phyloP scores from a whole-genome alignment of 2,888 invertebrate species.

The Leptinotarsa haldemani region DNA sequence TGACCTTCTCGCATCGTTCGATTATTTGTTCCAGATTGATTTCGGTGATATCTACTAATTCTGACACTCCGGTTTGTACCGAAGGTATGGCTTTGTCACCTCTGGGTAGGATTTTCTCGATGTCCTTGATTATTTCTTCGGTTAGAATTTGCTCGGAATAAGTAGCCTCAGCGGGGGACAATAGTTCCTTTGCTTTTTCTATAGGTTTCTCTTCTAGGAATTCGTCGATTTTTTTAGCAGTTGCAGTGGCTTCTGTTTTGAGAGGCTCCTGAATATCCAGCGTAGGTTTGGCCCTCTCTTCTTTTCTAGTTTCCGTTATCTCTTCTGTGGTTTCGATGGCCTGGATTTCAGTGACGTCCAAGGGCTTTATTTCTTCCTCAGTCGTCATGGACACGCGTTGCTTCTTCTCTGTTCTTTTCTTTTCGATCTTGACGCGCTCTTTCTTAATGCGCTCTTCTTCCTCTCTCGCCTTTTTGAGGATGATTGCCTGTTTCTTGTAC shows the following conservation, averaged over 20 bases:
- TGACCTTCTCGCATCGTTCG: slow-evolving; percentile 70
- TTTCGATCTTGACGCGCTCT: slow-evolving; percentile 68
- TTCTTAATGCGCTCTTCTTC: slow-evolving; percentile 68
- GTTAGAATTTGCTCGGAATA: slow-evolving; percentile 71
- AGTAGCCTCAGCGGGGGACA: slow-evolving; percentile 71
- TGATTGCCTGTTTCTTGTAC: slow-evolving; percentile 65
- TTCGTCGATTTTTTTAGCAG: slow-evolving; percentile 73
- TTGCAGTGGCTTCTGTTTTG: slow-evolving; percentile 72
- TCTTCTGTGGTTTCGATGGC: slow-evolving; percentile 71
- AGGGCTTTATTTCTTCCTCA: slow-evolving; percentile 66
- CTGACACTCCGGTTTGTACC: slow-evolving; percentile 58
- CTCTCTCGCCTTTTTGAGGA: slow-evolving; percentile 65
- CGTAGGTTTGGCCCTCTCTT: slow-evolving; percentile 68
- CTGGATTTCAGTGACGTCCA: slow-evolving; percentile 67
- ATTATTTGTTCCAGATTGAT: slow-evolving; percentile 70
- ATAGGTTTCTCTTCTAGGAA: slow-evolving; percentile 62
- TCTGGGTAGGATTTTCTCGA: slow-evolving; percentile 62
- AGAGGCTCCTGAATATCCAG: slow-evolving; percentile 72
- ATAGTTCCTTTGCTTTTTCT: slow-evolving; percentile 66
- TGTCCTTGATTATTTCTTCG: slow-evolving; percentile 69
- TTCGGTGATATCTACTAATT: slow-evolving; percentile 65
- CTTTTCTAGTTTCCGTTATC: slow-evolving; percentile 66
- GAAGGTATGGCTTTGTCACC: slow-evolving; percentile 56
- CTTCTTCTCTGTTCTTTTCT: slow-evolving; percentile 60
- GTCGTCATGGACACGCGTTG: slow-evolving; percentile 59